A percentile compares a stretch with the other conserved stretches of the same genome.
Conservation (phyloP, 2,113 vertebrate genomes). For the Serilophus lunatus region DNA sequence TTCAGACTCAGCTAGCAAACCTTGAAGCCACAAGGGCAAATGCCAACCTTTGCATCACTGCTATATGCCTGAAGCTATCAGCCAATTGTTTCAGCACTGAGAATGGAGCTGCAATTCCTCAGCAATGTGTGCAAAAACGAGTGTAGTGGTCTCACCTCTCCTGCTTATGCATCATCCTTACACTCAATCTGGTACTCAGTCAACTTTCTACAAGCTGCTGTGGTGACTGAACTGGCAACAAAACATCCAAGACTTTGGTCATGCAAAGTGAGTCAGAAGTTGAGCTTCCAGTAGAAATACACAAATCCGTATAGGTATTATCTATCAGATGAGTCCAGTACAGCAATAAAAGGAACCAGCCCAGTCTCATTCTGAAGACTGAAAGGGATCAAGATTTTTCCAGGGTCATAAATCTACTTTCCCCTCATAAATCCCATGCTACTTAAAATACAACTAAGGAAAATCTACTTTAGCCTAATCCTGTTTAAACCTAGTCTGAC, state of each 20-base stretch:
- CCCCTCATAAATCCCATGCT: slow-evolving; percentile 15
- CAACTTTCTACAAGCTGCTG: background rate
- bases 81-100: rapidly evolving
- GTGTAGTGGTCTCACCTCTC: background rate
- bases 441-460: slow-evolving; percentile 43
- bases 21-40: background rate
- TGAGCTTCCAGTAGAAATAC: background rate
- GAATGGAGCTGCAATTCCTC: rapidly evolving
- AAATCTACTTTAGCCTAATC: slow-evolving; percentile 57
- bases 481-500: slow-evolving; percentile 63
- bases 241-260: background rate
- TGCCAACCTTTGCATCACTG: background rate
- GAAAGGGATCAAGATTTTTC: slow-evolving; percentile 4
- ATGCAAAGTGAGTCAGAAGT: background rate
- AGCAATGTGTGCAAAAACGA: rapidly evolving
- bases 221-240: background rate
- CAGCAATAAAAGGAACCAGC: background rate
- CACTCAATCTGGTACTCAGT: rapidly evolving
- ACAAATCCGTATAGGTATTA: background rate
- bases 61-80: background rate
- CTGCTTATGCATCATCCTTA: background rate
- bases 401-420: slow-evolving; percentile 20
- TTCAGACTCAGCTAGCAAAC: background rate
- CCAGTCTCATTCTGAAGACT: background rate
- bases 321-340: background rate